A percentile compares a stretch with the other conserved stretches of the same genome.
These are phyloP conservation scores for Oryzias sinensis DNA, from an alignment of 2,797 vertebrate species.

Conservation along the genomic window DNA sequence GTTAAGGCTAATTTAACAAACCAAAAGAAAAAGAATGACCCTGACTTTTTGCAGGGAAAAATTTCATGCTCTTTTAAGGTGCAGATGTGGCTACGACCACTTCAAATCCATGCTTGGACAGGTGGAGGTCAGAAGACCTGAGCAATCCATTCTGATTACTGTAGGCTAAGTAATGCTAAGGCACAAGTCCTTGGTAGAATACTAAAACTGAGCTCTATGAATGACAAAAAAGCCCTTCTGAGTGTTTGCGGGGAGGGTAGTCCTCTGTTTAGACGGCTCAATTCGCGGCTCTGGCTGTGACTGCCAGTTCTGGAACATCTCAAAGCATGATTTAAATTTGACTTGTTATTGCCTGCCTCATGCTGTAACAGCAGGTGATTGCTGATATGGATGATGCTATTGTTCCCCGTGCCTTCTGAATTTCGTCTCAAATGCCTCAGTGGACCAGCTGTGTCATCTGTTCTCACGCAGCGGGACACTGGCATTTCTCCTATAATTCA, in stretches of 20 bases:
- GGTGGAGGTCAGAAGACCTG: conserved; percentile 45
- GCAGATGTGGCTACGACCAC: neutral
- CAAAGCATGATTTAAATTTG: conserved; percentile 16
- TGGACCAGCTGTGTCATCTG: conserved; percentile 13
- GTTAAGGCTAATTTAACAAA: too few relatives aligned
- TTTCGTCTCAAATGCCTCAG: conserved; percentile 21
- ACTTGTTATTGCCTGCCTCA: conserved; percentile 19
- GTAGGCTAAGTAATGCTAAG: conserved; percentile 31
- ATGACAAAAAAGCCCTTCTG: conserved; percentile 43
- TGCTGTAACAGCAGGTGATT: conserved; percentile 26
- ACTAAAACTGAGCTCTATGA: conserved; percentile 43
- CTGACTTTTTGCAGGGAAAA: too few relatives aligned
- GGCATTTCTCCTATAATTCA: neutral
- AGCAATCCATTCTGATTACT: conserved; percentile 36
- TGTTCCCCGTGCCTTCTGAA: conserved; percentile 41
- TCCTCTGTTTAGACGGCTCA: conserved; percentile 41
- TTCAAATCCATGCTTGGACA: conserved; percentile 32
- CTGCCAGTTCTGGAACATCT: conserved; percentile 25
- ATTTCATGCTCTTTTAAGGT: too few relatives aligned
- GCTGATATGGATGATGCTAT: conserved; percentile 19
- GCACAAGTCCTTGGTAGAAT: conserved; percentile 50
- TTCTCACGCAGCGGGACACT: conserved; percentile 12
- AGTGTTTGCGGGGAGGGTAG: conserved; percentile 24
- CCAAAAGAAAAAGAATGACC: too few relatives aligned
- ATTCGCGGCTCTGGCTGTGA: conserved; percentile 29